Evolutionary conservation across 1,140 invertebrate genomes (phyloP).

Genomic region (Drosophila subobscura): DNA sequence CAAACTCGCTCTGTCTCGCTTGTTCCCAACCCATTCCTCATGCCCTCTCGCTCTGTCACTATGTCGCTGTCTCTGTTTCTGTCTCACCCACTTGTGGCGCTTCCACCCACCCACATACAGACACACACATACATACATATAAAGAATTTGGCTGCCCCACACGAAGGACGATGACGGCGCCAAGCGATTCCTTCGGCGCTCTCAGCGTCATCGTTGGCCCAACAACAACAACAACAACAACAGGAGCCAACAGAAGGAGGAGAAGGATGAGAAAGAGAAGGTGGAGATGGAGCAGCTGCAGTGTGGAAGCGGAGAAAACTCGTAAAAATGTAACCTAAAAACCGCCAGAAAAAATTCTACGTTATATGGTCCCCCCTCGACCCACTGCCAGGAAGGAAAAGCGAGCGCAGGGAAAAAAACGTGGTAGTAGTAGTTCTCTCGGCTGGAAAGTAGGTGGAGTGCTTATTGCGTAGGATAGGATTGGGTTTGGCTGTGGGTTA

Average conservation of each 20-base stretch:
- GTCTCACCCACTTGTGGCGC: constrained; percentile 74
- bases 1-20: constrained; percentile 33
- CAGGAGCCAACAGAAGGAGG: not conserved
- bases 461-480: constrained; percentile 65
- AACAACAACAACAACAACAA: constrained; percentile 41
- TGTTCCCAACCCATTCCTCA: too few species aligned
- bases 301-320: constrained; percentile 70
- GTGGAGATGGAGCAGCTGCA: constrained; percentile 3
- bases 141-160: constrained; percentile 65
- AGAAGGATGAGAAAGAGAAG: constrained; percentile 52
- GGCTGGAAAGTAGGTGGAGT: constrained; percentile 66
- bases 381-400: constrained; percentile 43
- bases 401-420: constrained; percentile 31
- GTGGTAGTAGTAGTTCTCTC: constrained; percentile 21
- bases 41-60: constrained; percentile 1
- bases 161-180: constrained; percentile 60
- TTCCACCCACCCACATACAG: constrained; percentile 49
- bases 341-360: constrained; percentile 81
- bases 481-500: constrained; percentile 23
- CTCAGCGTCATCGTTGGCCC: constrained; percentile 42
- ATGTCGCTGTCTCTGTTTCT: constrained; percentile 24
- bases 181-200: constrained; percentile 52
- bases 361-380: constrained; percentile 25
- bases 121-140: constrained; percentile 33
- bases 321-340: constrained; percentile 83